These are phyloP conservation scores for Zaprionus obscuricornis DNA, from an alignment of 2,888 invertebrate species.

Conservation along the genomic window DNA sequence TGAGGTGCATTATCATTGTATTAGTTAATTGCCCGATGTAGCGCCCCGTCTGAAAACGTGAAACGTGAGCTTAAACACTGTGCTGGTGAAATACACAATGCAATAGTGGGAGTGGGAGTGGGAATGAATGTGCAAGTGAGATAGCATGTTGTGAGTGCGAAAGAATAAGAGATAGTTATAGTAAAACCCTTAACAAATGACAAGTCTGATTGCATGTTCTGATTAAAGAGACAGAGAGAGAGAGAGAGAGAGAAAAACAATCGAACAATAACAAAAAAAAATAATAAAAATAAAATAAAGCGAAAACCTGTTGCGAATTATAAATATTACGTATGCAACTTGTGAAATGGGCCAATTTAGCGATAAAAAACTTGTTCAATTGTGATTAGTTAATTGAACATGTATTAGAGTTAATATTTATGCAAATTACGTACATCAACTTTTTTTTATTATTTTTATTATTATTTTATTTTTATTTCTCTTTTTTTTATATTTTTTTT, in stretches of 20 bases:
- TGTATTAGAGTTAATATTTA: background rate
- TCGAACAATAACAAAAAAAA: no score
- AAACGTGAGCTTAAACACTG: constrained; percentile 23
- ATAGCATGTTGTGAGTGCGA: no score
- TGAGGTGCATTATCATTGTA: constrained; percentile 20
- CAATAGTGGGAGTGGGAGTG: no score
- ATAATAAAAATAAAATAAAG: no score
- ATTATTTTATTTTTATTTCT: background rate
- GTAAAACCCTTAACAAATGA: constrained; percentile 24
- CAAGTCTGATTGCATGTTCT: background rate
- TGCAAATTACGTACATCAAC: constrained; percentile 5
- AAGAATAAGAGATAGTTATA: no score
- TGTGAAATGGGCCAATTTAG: constrained; percentile 12
- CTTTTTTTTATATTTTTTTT: constrained; percentile 12
- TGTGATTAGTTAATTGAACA: constrained; percentile 24
- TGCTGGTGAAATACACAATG: constrained; percentile 13
- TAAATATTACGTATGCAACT: constrained; percentile 28
- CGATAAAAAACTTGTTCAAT: constrained; percentile 20
- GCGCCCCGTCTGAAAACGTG: background rate
- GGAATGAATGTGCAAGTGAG: no score
- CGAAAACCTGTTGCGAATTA: constrained; percentile 35
- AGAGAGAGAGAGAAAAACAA: no score
- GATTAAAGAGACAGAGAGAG: no score
- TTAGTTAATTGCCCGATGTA: constrained; percentile 43
- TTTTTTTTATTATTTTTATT: background rate